Evolutionary conservation across 2,797 vertebrate species (phyloP).

Genomic region (Moxostoma hubbsi): DNA sequence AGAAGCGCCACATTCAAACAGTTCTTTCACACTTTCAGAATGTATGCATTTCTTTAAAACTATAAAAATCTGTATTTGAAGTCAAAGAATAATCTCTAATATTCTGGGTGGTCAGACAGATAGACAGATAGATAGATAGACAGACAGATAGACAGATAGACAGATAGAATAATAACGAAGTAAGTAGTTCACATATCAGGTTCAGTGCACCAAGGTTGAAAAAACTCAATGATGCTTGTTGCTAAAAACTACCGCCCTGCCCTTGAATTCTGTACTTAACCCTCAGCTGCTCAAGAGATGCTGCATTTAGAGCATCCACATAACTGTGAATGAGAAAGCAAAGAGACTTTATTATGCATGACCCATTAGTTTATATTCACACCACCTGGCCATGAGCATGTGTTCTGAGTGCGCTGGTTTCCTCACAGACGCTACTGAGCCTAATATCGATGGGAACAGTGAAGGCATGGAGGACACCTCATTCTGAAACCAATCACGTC

Average conservation of each 20-base stretch:
- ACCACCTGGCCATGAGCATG: slow-evolving; percentile 26
- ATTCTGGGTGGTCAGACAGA: too few species aligned
- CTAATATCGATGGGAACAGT: slow-evolving; percentile 25
- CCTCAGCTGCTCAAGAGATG: neutral
- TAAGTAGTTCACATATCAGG: neutral
- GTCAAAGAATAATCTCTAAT: too few species aligned
- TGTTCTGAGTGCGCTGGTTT: slow-evolving; percentile 11
- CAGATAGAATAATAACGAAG: too few species aligned
- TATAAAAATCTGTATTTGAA: too few species aligned
- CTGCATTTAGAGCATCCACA: neutral
- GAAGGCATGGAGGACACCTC: slow-evolving; percentile 26
- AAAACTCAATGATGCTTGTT: slow-evolving; percentile 26
- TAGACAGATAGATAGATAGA: neutral
- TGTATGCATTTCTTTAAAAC: too few species aligned
- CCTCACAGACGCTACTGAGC: slow-evolving; percentile 8
- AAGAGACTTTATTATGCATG: slow-evolving; percentile 45
- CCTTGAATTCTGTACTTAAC: slow-evolving; percentile 39
- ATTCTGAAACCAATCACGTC: slow-evolving; percentile 34
- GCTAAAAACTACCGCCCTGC: slow-evolving; percentile 33
- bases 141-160: too few species aligned
- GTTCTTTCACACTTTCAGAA: too few species aligned
- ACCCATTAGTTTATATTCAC: slow-evolving; percentile 41
- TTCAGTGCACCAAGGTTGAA: neutral
- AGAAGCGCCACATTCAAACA: too few species aligned
- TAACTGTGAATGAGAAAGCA: slow-evolving; percentile 32